These are phyloP conservation scores for Gnatocerus cornutus DNA, from an alignment of 2,888 invertebrate genomes.

Conservation along the genomic window DNA sequence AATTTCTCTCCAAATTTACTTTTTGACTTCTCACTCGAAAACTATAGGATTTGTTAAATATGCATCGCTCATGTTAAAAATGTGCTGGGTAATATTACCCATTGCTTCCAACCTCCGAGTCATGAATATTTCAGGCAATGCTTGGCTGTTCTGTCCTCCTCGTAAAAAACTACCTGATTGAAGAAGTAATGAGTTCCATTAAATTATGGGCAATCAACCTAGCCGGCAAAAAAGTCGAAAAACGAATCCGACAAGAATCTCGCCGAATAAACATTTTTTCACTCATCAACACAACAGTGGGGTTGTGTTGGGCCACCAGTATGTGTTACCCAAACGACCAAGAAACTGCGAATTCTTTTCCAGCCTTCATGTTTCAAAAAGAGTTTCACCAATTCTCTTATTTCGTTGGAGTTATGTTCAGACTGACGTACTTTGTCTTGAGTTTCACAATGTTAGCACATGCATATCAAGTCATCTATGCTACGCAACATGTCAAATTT, in stretches of 20 bases:
- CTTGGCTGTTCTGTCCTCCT: not conserved
- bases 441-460: not conserved
- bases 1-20: not conserved
- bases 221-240: not conserved
- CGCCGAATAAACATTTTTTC: too few relatives aligned
- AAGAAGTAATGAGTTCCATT: not conserved
- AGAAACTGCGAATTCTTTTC: too few relatives aligned
- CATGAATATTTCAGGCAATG: not conserved
- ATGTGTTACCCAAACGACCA: too few relatives aligned
- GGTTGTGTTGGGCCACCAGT: too few relatives aligned
- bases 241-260: not conserved
- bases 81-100: not conserved
- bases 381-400: too few relatives aligned
- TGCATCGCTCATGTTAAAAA: not conserved
- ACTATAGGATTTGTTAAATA: not conserved
- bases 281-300: too few relatives aligned
- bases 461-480: constrained; percentile 7
- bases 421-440: not conserved
- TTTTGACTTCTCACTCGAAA: not conserved
- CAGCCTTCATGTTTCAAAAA: too few relatives aligned
- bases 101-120: not conserved
- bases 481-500: constrained; percentile 1
- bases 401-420: not conserved
- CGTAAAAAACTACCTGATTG: not conserved
- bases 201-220: not conserved